phyloP scores from a whole-genome alignment of 2,797 vertebrate genomes.

The Eulemur rubriventer region DNA sequence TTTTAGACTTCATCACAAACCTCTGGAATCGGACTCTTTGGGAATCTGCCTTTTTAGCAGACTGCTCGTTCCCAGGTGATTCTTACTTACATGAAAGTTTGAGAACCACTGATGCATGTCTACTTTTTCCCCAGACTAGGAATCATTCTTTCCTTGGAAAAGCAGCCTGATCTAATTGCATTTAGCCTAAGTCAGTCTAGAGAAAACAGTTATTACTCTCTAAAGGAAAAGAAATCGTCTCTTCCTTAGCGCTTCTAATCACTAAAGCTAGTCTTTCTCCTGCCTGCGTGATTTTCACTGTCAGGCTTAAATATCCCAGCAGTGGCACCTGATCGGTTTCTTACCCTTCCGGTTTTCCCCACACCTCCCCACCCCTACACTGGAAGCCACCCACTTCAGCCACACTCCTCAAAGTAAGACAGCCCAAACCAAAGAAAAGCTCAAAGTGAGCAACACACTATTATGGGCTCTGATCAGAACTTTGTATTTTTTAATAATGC shows the following conservation, averaged over 20 bases:
- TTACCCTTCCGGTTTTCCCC: neutral
- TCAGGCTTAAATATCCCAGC: neutral
- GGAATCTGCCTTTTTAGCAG: neutral
- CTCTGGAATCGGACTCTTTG: neutral
- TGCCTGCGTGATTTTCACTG: rapidly evolving
- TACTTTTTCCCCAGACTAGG: neutral
- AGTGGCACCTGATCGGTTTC: neutral
- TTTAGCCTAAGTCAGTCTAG: neutral
- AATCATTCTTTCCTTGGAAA: neutral
- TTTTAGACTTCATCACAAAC: neutral
- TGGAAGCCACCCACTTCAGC: neutral
- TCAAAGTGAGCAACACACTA: neutral
- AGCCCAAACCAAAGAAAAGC: neutral
- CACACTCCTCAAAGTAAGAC: neutral
- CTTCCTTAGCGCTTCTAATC: neutral
- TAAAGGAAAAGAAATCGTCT: neutral
- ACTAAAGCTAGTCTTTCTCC: neutral
- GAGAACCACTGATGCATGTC: neutral
- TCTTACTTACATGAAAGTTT: neutral
- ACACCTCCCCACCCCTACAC: rapidly evolving
- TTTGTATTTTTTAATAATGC: neutral
- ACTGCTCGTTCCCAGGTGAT: neutral
- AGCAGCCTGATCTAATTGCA: neutral
- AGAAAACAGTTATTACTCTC: neutral
- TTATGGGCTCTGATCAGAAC: neutral